phyloP scores from a whole-genome alignment of 1,140 invertebrate genomes.

The Phymastichus coffea region DNA sequence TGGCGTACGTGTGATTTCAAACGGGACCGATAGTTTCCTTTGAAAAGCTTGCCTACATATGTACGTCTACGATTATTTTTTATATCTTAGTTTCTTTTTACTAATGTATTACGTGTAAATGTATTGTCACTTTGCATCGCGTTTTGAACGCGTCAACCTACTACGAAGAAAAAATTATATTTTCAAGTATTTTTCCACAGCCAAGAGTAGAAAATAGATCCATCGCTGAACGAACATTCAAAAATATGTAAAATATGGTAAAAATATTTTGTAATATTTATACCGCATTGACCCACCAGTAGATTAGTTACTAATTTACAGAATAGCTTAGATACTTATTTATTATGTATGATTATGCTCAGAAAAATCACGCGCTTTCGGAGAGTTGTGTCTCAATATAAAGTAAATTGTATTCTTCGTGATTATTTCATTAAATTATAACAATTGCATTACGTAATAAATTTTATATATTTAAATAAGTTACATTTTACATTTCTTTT shows the following conservation, averaged over 20 bases:
- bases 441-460: slow-evolving; percentile 1
- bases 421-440: slow-evolving; percentile 2
- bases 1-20: too few relatives aligned
- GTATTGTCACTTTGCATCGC: too few relatives aligned
- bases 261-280: slow-evolving; percentile 16
- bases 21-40: too few relatives aligned
- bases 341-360: slow-evolving; percentile 6
- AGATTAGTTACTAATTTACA: slow-evolving; percentile 16
- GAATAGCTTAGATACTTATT: slow-evolving; percentile 15
- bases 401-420: background rate
- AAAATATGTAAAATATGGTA: background rate
- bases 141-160: too few relatives aligned
- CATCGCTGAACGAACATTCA: too few relatives aligned
- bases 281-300: slow-evolving; percentile 16
- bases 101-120: too few relatives aligned
- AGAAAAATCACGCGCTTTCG: background rate
- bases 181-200: too few relatives aligned
- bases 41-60: too few relatives aligned
- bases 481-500: slow-evolving; percentile 3
- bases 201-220: too few relatives aligned
- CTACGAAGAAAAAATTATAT: too few relatives aligned
- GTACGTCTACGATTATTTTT: too few relatives aligned
- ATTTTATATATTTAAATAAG: slow-evolving; percentile 19
- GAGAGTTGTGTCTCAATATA: slow-evolving; percentile 1
- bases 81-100: too few relatives aligned